These are phyloP conservation scores for Sandelia bainsii DNA, from an alignment of 2,797 vertebrate genomes.

Conservation along the genomic window DNA sequence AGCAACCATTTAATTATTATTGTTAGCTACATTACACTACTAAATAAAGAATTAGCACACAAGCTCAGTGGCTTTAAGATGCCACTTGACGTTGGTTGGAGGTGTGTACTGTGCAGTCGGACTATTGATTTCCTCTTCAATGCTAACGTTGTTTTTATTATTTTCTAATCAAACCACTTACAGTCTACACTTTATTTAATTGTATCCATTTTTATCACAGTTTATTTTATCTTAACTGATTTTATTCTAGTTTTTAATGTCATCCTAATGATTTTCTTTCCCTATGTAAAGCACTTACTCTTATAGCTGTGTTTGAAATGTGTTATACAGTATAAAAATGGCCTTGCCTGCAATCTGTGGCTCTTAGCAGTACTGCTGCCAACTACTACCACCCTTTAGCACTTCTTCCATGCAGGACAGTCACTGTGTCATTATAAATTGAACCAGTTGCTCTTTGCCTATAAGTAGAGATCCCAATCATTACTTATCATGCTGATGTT, in stretches of 20 bases:
- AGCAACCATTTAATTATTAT: neutral
- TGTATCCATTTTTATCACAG: no score
- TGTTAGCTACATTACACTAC: no score
- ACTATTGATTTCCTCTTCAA: neutral
- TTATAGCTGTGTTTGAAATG: no score
- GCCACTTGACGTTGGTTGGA: neutral
- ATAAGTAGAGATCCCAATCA: neutral
- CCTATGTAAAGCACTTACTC: no score
- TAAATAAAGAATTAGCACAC: no score
- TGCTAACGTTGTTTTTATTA: no score
- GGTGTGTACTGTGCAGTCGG: neutral
- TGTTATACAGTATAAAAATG: no score
- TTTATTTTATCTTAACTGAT: no score
- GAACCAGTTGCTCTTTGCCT: slow-evolving; percentile 27
- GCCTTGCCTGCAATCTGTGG: no score
- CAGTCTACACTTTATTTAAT: no score
- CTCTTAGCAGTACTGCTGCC: slow-evolving; percentile 25
- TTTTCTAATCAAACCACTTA: neutral
- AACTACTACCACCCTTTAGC: slow-evolving; percentile 39
- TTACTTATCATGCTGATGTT: slow-evolving; percentile 7
- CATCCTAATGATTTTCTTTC: no score
- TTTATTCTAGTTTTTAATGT: no score
- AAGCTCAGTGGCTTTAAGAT: neutral
- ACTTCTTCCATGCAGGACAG: slow-evolving; percentile 24
- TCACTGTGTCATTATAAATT: slow-evolving; percentile 35